A percentile compares a stretch with the other conserved stretches of the same genome.
Conservation (phyloP, 2,797 vertebrate species). For the Petrocephalus sullivani region DNA sequence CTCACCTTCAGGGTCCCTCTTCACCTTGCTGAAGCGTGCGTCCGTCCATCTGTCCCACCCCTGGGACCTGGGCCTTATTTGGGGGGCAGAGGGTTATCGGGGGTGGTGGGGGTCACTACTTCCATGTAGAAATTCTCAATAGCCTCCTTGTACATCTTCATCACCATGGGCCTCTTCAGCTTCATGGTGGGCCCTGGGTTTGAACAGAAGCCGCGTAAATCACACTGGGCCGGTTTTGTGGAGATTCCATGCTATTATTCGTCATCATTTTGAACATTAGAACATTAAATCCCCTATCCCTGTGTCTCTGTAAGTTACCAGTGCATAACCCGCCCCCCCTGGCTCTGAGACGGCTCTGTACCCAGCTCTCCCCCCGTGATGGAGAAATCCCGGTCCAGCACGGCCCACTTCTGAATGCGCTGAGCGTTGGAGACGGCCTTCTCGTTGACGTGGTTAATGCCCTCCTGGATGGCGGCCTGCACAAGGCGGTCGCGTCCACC, state of each 20-base stretch:
- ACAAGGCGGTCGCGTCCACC: constrained; percentile 59
- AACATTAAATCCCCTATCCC: neutral
- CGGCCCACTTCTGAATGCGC: constrained; percentile 80
- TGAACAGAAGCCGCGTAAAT: neutral
- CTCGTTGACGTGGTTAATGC: constrained; percentile 70
- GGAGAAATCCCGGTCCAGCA: constrained; percentile 83
- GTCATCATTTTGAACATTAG: neutral
- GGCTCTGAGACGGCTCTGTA: constrained; percentile 48
- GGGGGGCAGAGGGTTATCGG: constrained; percentile 55
- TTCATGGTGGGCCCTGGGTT: constrained; percentile 84
- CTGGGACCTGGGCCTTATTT: constrained; percentile 42
- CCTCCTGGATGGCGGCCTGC: constrained; percentile 73
- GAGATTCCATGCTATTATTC: neutral
- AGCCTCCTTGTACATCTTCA: constrained; percentile 75
- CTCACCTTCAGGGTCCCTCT: constrained; percentile 11
- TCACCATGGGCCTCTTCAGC: constrained; percentile 71
- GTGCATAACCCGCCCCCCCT: no score
- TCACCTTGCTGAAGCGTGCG: neutral
- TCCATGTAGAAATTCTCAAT: constrained; percentile 78
- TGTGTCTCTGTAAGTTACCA: neutral
- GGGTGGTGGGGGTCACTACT: constrained; percentile 58
- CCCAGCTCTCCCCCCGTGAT: constrained; percentile 78
- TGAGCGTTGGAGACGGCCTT: constrained; percentile 73
- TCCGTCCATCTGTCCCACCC: neutral
- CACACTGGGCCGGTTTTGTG: neutral